Evolutionary conservation across 2,888 invertebrate genomes (phyloP).

Genomic region (Catocala fraxini): DNA sequence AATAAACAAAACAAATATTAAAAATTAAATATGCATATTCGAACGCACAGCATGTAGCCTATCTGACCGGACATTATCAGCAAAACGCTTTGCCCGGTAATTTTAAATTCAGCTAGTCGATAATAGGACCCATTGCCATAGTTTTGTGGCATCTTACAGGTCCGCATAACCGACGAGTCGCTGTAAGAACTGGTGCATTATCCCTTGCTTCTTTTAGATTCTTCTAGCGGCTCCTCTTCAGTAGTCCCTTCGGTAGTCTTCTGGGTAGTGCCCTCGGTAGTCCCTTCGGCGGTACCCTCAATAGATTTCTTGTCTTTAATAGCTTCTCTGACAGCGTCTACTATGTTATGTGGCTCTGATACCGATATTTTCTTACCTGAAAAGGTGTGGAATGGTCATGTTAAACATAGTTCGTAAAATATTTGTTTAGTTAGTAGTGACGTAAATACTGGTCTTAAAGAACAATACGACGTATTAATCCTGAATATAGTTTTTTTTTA

Average conservation of each 20-base stretch:
- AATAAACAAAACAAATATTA: neutral
- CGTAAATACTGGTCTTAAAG: too few species aligned
- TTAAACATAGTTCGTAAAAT: too few species aligned
- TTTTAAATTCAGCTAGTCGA: neutral
- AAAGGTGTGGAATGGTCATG: conserved; percentile 39
- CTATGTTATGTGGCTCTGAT: conserved; percentile 86
- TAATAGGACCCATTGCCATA: neutral
- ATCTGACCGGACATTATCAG: neutral
- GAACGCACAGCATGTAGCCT: neutral
- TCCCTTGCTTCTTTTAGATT: conserved; percentile 80
- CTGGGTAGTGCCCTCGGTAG: neutral
- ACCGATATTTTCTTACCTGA: conserved; percentile 90
- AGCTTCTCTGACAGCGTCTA: conserved; percentile 89
- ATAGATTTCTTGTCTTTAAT: conserved; percentile 83
- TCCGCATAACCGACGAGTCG: neutral
- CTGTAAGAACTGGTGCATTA: conserved; percentile 47
- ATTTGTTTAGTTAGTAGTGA: too few species aligned
- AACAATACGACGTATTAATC: too few species aligned
- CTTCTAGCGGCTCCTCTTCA: conserved; percentile 59
- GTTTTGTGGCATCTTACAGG: neutral
- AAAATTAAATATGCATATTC: neutral
- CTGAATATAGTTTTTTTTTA: too few species aligned
- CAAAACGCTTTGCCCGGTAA: conserved; percentile 2
- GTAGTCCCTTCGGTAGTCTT: neutral
- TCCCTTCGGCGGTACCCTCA: conserved; percentile 40